Evolutionary conservation across 2,113 vertebrate species (phyloP).

Genomic region (Hemicordylus capensis): DNA sequence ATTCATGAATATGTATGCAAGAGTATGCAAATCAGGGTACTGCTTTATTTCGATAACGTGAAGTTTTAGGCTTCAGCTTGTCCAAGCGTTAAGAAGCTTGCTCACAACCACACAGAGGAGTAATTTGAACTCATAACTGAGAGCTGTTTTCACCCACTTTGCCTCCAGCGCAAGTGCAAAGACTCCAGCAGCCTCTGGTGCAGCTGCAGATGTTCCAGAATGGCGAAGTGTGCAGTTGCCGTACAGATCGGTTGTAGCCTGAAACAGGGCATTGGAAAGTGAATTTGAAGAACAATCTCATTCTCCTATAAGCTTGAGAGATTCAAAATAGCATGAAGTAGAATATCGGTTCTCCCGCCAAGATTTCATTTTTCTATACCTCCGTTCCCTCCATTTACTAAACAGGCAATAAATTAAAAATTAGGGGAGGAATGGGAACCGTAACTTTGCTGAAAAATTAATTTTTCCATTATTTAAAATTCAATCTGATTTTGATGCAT

Average conservation of each 20-base stretch:
- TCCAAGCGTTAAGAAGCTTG: neutral
- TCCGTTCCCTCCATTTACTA: neutral
- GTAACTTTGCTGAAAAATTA: neutral
- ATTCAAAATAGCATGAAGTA: neutral
- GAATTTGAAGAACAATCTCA: conserved; percentile 25
- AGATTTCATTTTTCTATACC: neutral
- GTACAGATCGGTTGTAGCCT: conserved; percentile 98
- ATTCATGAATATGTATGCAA: neutral
- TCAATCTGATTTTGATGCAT: too few species aligned
- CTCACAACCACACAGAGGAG: neutral
- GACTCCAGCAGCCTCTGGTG: conserved; percentile 96
- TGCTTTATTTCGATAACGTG: neutral
- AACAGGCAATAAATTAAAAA: neutral
- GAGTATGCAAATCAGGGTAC: neutral
- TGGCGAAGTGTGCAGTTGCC: conserved; percentile 98
- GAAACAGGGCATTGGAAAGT: conserved; percentile 58
- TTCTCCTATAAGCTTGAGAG: conserved; percentile 7
- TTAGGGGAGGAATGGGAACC: neutral
- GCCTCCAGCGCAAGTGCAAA: conserved; percentile 96
- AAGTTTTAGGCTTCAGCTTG: neutral
- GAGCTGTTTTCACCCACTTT: conserved; percentile 85
- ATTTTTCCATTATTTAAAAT: neutral
- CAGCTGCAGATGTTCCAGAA: conserved; percentile 96
- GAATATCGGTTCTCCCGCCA: neutral
- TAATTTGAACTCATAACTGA: neutral